These are phyloP conservation scores for Vicugna pacos DNA, from an alignment of 2,113 vertebrate species.

Conservation along the genomic window DNA sequence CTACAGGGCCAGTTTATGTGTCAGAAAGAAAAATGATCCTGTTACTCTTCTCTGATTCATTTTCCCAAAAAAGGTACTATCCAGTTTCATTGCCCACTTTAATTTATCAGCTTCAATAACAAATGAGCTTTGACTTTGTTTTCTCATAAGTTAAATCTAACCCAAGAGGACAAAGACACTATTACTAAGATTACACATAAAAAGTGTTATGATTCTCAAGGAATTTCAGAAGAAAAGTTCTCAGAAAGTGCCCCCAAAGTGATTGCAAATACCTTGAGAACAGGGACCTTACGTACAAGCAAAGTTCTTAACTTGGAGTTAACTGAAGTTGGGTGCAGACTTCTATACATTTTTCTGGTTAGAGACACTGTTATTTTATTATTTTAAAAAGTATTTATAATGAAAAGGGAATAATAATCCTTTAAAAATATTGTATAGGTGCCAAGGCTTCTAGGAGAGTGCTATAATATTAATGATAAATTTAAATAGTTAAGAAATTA, in stretches of 20 bases:
- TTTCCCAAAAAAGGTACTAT: conserved; percentile 71
- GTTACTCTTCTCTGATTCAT: conserved; percentile 36
- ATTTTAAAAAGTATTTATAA: conserved; percentile 45
- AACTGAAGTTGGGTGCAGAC: neutral
- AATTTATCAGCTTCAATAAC: conserved; percentile 40
- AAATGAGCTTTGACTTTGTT: conserved; percentile 35
- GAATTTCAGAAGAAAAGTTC: conserved; percentile 58
- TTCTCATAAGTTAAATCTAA: neutral
- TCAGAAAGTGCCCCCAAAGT: neutral
- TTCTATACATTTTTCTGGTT: conserved; percentile 36
- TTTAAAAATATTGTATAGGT: conserved; percentile 16
- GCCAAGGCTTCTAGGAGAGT: neutral
- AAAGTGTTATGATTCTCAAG: conserved; percentile 12
- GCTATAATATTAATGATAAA: conserved; percentile 22
- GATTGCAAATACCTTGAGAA: neutral
- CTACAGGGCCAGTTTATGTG: conserved; percentile 47
- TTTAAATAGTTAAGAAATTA: conserved; percentile 16
- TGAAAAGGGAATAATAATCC: neutral
- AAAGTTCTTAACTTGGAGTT: neutral
- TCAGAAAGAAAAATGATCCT: conserved; percentile 57
- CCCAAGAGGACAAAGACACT: conserved; percentile 32
- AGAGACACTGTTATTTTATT: neutral
- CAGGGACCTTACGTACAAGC: neutral
- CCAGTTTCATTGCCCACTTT: conserved; percentile 41
- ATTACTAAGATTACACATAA: conserved; percentile 36